Percentiles rank a stretch among this genome's conserved stretches.
These are phyloP conservation scores for Trinorchestia longiramus DNA, from an alignment of 1,140 invertebrate genomes.

Conservation along the genomic window DNA sequence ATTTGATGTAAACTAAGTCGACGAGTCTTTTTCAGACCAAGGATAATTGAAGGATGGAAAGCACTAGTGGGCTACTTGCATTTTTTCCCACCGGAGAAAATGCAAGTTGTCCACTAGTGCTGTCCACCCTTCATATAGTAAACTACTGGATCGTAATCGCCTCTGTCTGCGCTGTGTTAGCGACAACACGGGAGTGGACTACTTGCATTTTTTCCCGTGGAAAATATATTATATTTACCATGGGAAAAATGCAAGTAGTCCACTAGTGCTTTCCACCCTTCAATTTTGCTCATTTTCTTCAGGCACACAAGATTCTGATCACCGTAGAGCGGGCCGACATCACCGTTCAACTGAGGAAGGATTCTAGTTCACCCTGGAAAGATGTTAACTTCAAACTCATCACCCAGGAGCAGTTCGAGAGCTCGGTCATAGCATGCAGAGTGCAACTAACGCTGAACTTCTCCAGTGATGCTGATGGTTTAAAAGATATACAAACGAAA, in stretches of 20 bases:
- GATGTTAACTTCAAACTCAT: background rate
- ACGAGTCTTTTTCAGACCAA: background rate
- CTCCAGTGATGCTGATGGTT: background rate
- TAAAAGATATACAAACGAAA: background rate
- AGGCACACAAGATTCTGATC: conserved; percentile 12
- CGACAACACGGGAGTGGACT: too few relatives aligned
- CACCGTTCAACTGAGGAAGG: background rate
- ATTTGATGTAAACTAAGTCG: background rate
- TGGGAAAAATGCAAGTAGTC: too few relatives aligned
- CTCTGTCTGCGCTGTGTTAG: too few relatives aligned
- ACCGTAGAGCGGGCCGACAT: background rate
- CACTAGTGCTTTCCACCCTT: too few relatives aligned
- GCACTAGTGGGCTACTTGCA: too few relatives aligned
- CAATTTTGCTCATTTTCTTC: background rate
- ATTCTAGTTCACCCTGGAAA: background rate
- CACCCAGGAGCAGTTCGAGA: conserved; percentile 31
- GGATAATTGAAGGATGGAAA: too few relatives aligned
- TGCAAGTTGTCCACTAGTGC: too few relatives aligned
- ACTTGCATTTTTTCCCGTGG: too few relatives aligned
- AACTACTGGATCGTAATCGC: too few relatives aligned
- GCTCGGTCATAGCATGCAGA: conserved; percentile 23
- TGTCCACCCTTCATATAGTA: too few relatives aligned
- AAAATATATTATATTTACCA: too few relatives aligned
- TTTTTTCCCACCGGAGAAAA: too few relatives aligned
- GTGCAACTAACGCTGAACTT: background rate